These are phyloP conservation scores for Dryoscopus gambensis DNA, from an alignment of 2,113 vertebrate genomes.

Conservation along the genomic window DNA sequence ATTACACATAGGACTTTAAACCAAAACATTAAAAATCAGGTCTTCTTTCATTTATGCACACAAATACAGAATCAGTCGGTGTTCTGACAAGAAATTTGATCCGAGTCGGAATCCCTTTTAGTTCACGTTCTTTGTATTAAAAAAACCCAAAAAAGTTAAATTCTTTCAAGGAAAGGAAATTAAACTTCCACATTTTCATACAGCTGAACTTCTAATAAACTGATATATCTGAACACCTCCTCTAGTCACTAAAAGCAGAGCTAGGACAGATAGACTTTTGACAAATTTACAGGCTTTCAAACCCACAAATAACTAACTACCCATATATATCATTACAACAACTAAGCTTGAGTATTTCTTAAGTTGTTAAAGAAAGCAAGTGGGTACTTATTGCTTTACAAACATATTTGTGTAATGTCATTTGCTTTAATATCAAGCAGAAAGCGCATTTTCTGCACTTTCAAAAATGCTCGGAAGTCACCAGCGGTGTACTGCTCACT, in stretches of 20 bases:
- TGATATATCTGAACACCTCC: not conserved
- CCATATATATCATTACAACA: not conserved
- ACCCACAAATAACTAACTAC: not conserved
- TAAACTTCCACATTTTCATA: not conserved
- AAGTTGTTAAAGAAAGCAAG: not conserved
- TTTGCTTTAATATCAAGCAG: not conserved
- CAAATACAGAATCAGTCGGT: rapidly evolving
- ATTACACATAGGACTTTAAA: not conserved
- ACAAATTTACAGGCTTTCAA: not conserved
- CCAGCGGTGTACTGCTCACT: not conserved
- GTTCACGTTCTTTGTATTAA: not conserved
- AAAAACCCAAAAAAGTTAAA: not conserved
- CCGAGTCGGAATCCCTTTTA: not conserved
- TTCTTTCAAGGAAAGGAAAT: not conserved
- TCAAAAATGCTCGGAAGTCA: not conserved
- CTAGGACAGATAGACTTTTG: not conserved
- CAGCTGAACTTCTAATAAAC: not conserved
- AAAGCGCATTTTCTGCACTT: not conserved
- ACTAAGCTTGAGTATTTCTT: not conserved
- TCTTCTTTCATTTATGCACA: not conserved
- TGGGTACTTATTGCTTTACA: not conserved
- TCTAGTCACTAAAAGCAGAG: not conserved
- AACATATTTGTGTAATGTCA: not conserved
- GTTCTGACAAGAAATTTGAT: not conserved
- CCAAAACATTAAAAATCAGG: not conserved